Conservation (phyloP, 2,113 vertebrate genomes). For the Acrocephalus kingi region DNA sequence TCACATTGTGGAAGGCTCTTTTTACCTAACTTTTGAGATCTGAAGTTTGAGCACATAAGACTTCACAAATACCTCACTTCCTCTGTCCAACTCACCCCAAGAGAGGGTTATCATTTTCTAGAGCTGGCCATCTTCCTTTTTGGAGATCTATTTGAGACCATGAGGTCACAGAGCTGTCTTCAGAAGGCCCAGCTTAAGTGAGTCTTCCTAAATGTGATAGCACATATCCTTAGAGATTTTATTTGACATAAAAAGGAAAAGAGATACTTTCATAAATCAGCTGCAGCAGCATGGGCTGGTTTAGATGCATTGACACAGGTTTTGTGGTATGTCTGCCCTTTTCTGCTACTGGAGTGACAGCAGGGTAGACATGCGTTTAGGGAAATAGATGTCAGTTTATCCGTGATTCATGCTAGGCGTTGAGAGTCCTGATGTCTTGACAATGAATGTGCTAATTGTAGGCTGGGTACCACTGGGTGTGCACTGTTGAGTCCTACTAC, state of each 20-base stretch:
- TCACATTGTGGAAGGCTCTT: not conserved
- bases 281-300: not conserved
- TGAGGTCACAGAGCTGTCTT: not conserved
- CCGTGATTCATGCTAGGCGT: accelerated
- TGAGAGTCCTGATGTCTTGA: not conserved
- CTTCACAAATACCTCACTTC: not conserved
- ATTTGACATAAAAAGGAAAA: not conserved
- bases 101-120: not conserved
- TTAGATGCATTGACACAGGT: not conserved
- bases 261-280: not conserved
- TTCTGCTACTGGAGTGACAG: not conserved
- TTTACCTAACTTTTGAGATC: not conserved
- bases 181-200: not conserved
- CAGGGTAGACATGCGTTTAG: not conserved
- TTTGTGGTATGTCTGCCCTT: not conserved
- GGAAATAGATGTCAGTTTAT: not conserved
- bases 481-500: not conserved
- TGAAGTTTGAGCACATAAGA: not conserved
- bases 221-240: not conserved
- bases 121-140: not conserved
- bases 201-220: not conserved
- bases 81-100: not conserved
- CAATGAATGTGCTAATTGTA: not conserved
- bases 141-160: not conserved
- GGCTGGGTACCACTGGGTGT: not conserved